These are phyloP conservation scores for Rhinophrynus dorsalis DNA, from an alignment of 2,797 vertebrate species.

Conservation along the genomic window DNA sequence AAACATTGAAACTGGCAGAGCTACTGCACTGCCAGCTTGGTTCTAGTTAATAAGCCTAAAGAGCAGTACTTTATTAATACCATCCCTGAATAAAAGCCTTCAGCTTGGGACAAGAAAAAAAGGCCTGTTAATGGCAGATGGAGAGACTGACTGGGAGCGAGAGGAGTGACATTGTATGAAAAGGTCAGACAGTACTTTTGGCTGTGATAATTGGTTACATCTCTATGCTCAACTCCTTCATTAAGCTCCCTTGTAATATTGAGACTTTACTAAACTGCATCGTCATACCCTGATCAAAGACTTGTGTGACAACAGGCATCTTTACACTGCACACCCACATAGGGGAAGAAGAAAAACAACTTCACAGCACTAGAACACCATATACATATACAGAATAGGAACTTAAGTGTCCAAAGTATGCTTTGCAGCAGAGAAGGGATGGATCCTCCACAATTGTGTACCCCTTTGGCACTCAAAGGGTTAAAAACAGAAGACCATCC, in stretches of 20 bases:
- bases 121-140: conserved; percentile 31
- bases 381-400: no score
- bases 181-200: conserved; percentile 40
- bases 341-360: no score
- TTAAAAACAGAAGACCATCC: no score
- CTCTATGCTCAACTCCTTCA: conserved; percentile 34
- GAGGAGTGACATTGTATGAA: conserved; percentile 37
- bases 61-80: conserved; percentile 27
- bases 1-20: conserved; percentile 12
- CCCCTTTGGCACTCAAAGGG: no score
- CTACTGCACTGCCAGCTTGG: conserved; percentile 4
- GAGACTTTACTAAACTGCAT: conserved; percentile 35
- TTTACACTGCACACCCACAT: conserved; percentile 3
- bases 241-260: conserved; percentile 35
- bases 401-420: no score
- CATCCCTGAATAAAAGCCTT: conserved; percentile 8
- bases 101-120: neutral
- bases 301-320: conserved; percentile 8
- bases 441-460: no score
- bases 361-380: no score
- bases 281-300: conserved; percentile 22
- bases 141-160: conserved; percentile 42
- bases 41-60: neutral
- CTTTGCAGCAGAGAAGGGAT: no score
- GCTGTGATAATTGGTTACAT: conserved; percentile 46